These are phyloP conservation scores for Meteorus sp. DNA, from an alignment of 1,140 invertebrate genomes.

Conservation along the genomic window DNA sequence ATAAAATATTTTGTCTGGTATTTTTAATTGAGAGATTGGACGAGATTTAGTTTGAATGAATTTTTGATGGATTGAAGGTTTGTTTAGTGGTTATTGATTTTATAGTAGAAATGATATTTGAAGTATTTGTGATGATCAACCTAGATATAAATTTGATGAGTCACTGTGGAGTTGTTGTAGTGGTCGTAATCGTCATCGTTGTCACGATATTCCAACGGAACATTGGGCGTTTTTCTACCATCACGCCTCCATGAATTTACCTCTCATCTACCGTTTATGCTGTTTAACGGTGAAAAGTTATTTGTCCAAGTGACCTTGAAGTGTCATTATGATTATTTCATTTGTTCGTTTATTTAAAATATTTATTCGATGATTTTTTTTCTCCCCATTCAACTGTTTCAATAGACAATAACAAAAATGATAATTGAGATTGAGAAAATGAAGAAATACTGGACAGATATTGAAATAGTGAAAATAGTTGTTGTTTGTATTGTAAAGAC, in stretches of 20 bases:
- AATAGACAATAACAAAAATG: too few relatives aligned
- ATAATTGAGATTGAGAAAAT: too few relatives aligned
- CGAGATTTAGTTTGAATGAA: background rate
- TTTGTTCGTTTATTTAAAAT: too few relatives aligned
- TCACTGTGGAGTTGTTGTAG: too few relatives aligned
- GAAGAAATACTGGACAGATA: background rate
- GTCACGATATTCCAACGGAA: conserved; percentile 27
- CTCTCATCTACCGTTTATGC: conserved; percentile 20
- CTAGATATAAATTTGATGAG: conserved; percentile 18
- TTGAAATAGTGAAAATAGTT: background rate
- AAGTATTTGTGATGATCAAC: background rate
- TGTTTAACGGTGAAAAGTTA: conserved; percentile 11
- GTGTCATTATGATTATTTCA: too few relatives aligned
- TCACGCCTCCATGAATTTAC: background rate
- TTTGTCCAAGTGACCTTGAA: background rate
- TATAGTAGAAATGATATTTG: background rate
- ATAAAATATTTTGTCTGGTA: too few relatives aligned
- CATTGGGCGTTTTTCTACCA: conserved; percentile 8
- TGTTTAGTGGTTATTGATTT: background rate
- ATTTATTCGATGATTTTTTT: too few relatives aligned
- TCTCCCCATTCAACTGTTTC: too few relatives aligned
- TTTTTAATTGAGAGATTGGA: too few relatives aligned
- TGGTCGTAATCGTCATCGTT: too few relatives aligned
- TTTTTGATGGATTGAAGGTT: background rate
- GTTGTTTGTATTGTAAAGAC: background rate